These are phyloP conservation scores for Melanotaenia maccullochi DNA, from an alignment of 2,797 vertebrate genomes.

Conservation along the genomic window DNA sequence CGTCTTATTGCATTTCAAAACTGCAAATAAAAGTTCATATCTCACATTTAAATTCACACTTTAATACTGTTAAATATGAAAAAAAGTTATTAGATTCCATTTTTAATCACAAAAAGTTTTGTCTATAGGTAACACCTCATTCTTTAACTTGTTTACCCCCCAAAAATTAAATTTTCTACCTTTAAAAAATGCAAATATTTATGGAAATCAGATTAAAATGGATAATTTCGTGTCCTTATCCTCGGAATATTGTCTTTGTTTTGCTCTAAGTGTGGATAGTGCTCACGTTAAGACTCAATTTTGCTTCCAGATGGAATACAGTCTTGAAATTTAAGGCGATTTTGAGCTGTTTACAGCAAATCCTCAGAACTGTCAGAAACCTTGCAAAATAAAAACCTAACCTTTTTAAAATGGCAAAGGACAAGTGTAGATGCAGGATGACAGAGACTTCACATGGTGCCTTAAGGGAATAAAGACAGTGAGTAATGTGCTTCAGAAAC, in stretches of 20 bases:
- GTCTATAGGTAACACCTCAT: no score
- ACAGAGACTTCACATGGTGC: slow-evolving; percentile 36
- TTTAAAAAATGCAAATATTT: no score
- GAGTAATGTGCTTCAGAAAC: slow-evolving; percentile 58
- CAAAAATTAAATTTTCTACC: no score
- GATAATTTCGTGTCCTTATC: not conserved
- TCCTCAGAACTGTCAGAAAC: slow-evolving; percentile 11
- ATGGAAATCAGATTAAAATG: no score
- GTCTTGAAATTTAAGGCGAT: not conserved
- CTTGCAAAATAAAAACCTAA: slow-evolving; percentile 49
- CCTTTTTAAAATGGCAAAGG: slow-evolving; percentile 64
- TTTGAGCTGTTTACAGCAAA: slow-evolving; percentile 9
- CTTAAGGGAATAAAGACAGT: slow-evolving; percentile 53
- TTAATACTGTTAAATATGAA: not conserved
- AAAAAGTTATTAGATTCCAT: no score
- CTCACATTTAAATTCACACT: not conserved
- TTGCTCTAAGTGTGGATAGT: not conserved
- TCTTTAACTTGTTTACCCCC: no score
- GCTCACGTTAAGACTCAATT: not conserved
- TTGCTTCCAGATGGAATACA: no score
- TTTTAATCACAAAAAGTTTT: no score
- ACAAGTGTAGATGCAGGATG: slow-evolving; percentile 42
- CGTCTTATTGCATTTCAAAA: not conserved
- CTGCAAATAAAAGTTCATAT: not conserved
- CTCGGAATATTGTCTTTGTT: not conserved